A percentile compares a stretch with the other conserved stretches of the same genome.
These are phyloP conservation scores for Montifringilla adamsi DNA, from an alignment of 2,113 vertebrate species.

Conservation along the genomic window DNA sequence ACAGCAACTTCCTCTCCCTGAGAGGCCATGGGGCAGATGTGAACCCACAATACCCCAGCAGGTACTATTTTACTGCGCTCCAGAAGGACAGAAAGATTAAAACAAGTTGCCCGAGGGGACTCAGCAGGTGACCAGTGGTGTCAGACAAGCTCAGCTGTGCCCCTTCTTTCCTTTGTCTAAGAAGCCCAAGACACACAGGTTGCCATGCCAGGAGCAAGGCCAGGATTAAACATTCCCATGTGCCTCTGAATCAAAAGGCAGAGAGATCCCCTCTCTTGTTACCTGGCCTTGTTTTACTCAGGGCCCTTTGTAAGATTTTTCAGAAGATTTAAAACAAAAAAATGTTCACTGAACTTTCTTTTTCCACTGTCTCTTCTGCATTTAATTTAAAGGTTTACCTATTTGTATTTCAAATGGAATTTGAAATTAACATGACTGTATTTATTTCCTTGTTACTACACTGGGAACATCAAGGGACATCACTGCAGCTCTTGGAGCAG, in stretches of 20 bases:
- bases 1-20: background rate
- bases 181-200: background rate
- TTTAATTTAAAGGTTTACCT: background rate
- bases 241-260: background rate
- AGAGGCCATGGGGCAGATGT: background rate
- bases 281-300: background rate
- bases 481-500: background rate
- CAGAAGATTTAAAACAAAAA: background rate
- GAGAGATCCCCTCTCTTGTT: accelerated
- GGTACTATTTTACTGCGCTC: background rate
- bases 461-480: background rate
- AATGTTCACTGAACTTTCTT: background rate
- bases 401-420: slow-evolving; percentile 41
- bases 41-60: background rate
- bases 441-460: background rate
- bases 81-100: background rate
- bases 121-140: background rate
- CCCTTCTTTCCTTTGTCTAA: accelerated
- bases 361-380: background rate
- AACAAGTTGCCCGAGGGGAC: background rate
- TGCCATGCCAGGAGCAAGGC: background rate
- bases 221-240: background rate
- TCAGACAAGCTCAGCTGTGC: background rate
- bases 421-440: background rate
- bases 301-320: background rate